phyloP scores from a whole-genome alignment of 2,113 vertebrate genomes.

The Suricata suricatta region DNA sequence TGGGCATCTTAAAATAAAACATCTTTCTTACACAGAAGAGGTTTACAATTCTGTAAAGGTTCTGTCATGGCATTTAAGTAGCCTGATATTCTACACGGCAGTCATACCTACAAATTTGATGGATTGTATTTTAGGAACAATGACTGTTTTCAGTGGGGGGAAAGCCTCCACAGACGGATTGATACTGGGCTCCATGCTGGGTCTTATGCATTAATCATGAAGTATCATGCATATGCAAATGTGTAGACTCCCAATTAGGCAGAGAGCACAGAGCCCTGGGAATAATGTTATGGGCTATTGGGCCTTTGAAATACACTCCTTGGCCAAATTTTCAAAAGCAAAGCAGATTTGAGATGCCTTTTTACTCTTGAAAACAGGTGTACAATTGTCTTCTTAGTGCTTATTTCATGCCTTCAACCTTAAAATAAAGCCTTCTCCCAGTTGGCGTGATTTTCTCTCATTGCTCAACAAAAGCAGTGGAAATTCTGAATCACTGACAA shows the following conservation, averaged over 20 bases:
- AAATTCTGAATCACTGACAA: constrained; percentile 84
- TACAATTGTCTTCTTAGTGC: constrained; percentile 80
- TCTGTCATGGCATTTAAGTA: constrained; percentile 51
- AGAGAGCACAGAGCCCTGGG: constrained; percentile 79
- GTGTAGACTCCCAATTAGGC: constrained; percentile 81
- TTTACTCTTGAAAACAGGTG: constrained; percentile 84
- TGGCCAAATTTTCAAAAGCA: constrained; percentile 83
- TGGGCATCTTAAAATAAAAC: constrained; percentile 27
- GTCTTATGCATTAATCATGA: constrained; percentile 87
- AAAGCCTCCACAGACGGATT: constrained; percentile 70
- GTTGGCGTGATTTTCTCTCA: constrained; percentile 79
- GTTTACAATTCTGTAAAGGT: constrained; percentile 31
- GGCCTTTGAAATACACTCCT: constrained; percentile 82
- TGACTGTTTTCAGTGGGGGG: constrained; percentile 71
- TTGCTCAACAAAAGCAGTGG: constrained; percentile 72
- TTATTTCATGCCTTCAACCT: constrained; percentile 82
- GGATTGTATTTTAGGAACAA: constrained; percentile 45
- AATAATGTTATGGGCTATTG: constrained; percentile 83
- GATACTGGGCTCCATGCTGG: constrained; percentile 76
- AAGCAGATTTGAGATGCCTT: constrained; percentile 81
- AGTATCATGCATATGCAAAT: constrained; percentile 84
- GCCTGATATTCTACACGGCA: constrained; percentile 53
- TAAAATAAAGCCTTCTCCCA: constrained; percentile 83
- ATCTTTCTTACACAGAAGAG: constrained; percentile 61
- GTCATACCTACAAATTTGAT: constrained; percentile 60